Percentiles rank a stretch among this genome's conserved stretches.
phyloP scores from a whole-genome alignment of 2,113 vertebrate species.

The Hyperopisus bebe region DNA sequence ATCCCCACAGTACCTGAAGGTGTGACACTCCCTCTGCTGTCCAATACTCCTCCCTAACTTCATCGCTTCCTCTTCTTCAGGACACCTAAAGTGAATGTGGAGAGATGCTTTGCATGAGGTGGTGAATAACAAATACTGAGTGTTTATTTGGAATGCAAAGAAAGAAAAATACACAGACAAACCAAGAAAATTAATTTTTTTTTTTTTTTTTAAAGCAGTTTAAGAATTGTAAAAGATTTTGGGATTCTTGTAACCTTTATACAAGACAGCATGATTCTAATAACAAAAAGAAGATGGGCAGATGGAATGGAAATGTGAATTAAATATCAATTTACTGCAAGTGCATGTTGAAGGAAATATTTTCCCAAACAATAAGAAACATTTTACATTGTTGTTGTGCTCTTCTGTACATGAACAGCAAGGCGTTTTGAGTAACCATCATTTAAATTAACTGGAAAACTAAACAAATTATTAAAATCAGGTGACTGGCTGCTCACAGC shows the following conservation, averaged over 20 bases:
- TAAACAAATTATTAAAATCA: background rate
- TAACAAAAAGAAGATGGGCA: background rate
- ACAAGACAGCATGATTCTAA: background rate
- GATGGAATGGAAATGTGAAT: background rate
- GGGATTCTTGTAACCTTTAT: background rate
- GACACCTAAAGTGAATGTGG: background rate
- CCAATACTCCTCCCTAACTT: background rate
- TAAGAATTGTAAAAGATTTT: background rate
- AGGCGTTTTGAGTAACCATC: background rate
- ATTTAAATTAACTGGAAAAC: background rate
- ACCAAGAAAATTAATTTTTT: background rate
- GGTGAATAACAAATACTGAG: background rate
- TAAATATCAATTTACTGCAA: background rate
- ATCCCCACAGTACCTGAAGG: conserved; percentile 84
- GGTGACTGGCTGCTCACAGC: background rate
- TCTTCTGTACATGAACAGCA: background rate
- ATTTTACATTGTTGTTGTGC: background rate
- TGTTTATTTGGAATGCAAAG: background rate
- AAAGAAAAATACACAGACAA: background rate
- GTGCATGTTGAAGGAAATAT: background rate
- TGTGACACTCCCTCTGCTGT: conserved; percentile 32
- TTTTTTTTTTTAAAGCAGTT: no score
- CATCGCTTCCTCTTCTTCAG: background rate
- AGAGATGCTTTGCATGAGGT: background rate
- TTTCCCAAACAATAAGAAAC: background rate